Percentiles rank a stretch among this genome's conserved stretches.
phyloP scores from a whole-genome alignment of 2,888 invertebrate species.

The Lithodes maja region DNA sequence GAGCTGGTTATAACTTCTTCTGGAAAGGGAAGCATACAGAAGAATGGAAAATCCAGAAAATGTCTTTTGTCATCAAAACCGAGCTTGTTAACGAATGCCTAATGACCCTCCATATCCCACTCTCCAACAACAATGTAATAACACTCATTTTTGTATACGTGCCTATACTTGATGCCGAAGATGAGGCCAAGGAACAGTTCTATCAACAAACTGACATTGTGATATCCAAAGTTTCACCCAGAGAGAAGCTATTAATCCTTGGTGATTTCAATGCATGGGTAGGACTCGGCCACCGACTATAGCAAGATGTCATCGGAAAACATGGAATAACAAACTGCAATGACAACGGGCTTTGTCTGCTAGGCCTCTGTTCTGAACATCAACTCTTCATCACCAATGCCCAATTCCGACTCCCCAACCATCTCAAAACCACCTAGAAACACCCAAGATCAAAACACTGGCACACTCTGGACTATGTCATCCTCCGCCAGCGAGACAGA shows the following conservation, averaged over 20 bases:
- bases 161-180: background rate
- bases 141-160: background rate
- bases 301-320: background rate
- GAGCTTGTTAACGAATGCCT: too few relatives aligned
- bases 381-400: slow-evolving; percentile 5
- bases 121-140: too few relatives aligned
- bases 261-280: slow-evolving; percentile 14
- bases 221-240: background rate
- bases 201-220: background rate
- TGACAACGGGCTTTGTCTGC: background rate
- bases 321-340: background rate
- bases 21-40: too few relatives aligned
- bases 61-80: too few relatives aligned
- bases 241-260: slow-evolving; percentile 1
- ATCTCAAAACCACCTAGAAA: background rate
- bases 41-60: too few relatives aligned
- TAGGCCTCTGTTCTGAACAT: background rate
- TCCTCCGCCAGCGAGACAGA: background rate
- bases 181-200: background rate
- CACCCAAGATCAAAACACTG: background rate
- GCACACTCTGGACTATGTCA: background rate
- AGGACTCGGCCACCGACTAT: background rate
- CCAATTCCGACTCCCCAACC: background rate
- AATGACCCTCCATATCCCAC: too few relatives aligned
- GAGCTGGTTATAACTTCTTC: too few relatives aligned